Conservation (phyloP, 2,888 invertebrate genomes). For the Limnephilus marmoratus region DNA sequence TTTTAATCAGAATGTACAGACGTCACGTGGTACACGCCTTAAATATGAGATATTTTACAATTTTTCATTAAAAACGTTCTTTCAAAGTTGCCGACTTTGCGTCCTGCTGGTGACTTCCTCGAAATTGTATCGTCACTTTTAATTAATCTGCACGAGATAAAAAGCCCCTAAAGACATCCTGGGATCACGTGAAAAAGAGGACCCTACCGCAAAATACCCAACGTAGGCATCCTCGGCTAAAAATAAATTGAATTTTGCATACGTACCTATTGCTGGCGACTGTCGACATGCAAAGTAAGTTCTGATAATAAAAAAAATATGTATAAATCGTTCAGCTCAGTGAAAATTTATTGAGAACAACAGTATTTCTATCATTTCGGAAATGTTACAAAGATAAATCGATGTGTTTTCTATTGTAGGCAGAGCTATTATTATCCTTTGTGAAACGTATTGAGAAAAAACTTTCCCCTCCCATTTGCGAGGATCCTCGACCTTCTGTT, state of each 20-base stretch:
- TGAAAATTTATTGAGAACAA: neutral
- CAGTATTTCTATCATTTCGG: neutral
- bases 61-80: neutral
- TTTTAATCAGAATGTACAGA: neutral
- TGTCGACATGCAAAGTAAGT: neutral
- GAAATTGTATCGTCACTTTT: slow-evolving; percentile 38
- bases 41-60: neutral
- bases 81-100: neutral
- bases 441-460: neutral
- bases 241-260: neutral
- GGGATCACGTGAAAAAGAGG: slow-evolving; percentile 21
- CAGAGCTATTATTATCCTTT: neutral
- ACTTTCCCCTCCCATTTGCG: neutral
- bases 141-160: slow-evolving; percentile 30
- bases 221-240: neutral
- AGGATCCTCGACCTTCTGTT: too few relatives aligned
- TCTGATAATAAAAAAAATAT: neutral
- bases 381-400: slow-evolving; percentile 30
- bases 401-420: slow-evolving; percentile 6
- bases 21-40: neutral
- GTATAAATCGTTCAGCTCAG: neutral
- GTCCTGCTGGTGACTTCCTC: neutral
- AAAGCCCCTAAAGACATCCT: neutral
- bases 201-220: slow-evolving; percentile 10
- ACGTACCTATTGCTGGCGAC: neutral